These are phyloP conservation scores for Mohoua ochrocephala DNA, from an alignment of 2,113 vertebrate species.

Conservation along the genomic window DNA sequence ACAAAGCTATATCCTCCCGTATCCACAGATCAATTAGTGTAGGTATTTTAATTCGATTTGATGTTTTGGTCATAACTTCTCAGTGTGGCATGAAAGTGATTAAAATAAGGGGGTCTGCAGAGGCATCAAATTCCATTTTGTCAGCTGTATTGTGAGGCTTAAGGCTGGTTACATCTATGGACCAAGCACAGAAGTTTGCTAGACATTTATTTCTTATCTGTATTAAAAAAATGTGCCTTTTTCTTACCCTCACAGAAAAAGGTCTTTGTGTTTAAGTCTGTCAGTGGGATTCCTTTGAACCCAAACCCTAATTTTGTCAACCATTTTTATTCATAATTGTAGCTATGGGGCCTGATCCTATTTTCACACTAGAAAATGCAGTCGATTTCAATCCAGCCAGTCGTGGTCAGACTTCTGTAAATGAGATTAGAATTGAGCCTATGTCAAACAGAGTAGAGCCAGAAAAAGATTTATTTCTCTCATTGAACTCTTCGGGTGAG, in stretches of 20 bases:
- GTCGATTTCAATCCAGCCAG: constrained; percentile 10
- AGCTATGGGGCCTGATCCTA: neutral
- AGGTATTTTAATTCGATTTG: neutral
- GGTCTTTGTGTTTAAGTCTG: neutral
- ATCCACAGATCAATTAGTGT: neutral
- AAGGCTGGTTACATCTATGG: neutral
- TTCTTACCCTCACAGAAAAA: neutral
- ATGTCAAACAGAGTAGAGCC: constrained; percentile 21
- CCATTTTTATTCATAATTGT: neutral
- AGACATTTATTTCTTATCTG: neutral
- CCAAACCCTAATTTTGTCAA: neutral
- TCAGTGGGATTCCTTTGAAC: neutral
- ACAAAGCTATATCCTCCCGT: neutral
- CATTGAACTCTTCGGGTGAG: neutral
- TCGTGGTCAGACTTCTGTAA: constrained; percentile 10
- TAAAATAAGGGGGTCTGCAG: neutral
- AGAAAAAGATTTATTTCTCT: constrained; percentile 42
- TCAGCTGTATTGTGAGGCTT: neutral
- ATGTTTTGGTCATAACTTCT: neutral
- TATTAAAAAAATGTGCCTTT: neutral
- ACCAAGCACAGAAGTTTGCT: neutral
- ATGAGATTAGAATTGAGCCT: constrained; percentile 57
- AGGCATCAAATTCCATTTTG: neutral
- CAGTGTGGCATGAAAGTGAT: neutral
- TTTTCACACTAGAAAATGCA: constrained; percentile 12